Conservation (phyloP, 2,113 vertebrate genomes). For the Pelecanoides urinatrix region DNA sequence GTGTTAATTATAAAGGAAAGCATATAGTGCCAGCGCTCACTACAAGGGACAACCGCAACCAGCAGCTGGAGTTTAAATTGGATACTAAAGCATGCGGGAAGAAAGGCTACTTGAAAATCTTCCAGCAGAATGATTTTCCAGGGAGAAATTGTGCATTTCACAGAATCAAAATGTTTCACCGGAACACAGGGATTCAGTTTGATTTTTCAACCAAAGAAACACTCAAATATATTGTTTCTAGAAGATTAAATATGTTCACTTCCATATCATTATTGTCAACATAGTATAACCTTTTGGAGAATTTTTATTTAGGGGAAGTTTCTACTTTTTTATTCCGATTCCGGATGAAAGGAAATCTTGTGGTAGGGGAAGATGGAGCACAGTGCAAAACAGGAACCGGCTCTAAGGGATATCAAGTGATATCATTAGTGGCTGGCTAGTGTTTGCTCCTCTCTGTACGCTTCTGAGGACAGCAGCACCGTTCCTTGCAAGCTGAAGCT, state of each 20-base stretch:
- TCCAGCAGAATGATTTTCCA: constrained; percentile 30
- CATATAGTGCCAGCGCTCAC: neutral
- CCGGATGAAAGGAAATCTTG: neutral
- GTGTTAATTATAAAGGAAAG: neutral
- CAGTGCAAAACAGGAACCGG: neutral
- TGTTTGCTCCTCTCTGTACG: neutral
- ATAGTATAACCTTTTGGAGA: neutral
- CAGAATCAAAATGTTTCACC: neutral
- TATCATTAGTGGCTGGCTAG: neutral
- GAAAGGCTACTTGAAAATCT: constrained; percentile 30
- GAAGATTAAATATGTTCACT: neutral
- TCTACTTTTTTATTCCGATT: neutral
- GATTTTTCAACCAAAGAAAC: neutral
- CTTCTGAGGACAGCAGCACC: neutral
- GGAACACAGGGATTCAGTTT: neutral
- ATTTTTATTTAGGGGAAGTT: neutral
- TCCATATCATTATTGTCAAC: neutral
- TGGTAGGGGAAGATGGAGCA: neutral
- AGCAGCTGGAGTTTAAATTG: constrained; percentile 50
- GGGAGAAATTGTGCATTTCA: neutral
- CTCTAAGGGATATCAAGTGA: neutral
- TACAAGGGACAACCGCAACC: neutral
- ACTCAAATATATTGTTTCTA: neutral
- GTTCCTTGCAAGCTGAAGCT: neutral
- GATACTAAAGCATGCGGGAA: neutral